A percentile compares a stretch with the other conserved stretches of the same genome.
phyloP scores from a whole-genome alignment of 2,888 invertebrate species.

The Pseudeuparius sepicola region DNA sequence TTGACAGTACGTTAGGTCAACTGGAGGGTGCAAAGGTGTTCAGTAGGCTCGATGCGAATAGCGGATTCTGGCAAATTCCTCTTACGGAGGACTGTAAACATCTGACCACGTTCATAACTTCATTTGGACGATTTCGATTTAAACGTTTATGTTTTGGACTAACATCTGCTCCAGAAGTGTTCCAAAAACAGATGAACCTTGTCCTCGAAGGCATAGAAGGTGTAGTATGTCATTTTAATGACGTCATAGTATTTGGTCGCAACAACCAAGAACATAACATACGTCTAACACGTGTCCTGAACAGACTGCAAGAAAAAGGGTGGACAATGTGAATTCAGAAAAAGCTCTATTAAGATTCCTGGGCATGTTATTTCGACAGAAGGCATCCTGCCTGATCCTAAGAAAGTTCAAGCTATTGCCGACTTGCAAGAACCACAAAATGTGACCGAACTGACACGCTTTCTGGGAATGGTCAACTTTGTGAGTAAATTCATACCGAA shows the following conservation, averaged over 20 bases:
- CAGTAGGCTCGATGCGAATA: background rate
- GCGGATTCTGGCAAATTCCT: conserved; percentile 2
- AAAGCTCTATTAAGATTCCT: conserved; percentile 14
- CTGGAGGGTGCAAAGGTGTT: background rate
- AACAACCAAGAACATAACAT: background rate
- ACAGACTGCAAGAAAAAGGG: conserved; percentile 1
- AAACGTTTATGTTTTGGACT: background rate
- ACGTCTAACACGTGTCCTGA: background rate
- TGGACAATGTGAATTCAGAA: conserved; percentile 17
- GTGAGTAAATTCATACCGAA: conserved; percentile 15
- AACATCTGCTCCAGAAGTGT: conserved; percentile 2
- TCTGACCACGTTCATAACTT: conserved; percentile 1
- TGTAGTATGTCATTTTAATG: conserved; percentile 1
- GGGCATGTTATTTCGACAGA: conserved; percentile 17
- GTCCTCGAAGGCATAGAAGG: background rate
- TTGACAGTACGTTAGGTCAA: background rate
- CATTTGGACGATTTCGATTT: background rate
- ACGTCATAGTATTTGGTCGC: background rate
- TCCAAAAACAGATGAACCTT: background rate
- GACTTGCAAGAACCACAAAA: conserved; percentile 15
- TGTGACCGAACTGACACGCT: conserved; percentile 17
- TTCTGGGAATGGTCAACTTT: conserved; percentile 18
- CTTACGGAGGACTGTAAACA: background rate
- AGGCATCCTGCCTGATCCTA: conserved; percentile 16
- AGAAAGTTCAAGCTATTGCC: conserved; percentile 18